These are phyloP conservation scores for Carposina sasakii DNA, from an alignment of 1,140 invertebrate genomes.

Conservation along the genomic window DNA sequence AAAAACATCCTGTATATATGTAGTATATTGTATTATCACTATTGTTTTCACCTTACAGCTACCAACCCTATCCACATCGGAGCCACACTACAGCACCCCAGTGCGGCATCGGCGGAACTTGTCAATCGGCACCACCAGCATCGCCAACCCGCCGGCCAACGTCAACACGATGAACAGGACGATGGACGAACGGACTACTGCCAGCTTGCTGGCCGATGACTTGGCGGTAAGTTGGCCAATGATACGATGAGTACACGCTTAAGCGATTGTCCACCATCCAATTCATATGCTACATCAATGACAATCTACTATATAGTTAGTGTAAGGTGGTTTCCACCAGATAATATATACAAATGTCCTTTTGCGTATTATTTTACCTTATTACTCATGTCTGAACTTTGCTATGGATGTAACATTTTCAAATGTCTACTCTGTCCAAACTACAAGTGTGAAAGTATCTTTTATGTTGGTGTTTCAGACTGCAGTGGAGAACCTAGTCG, in stretches of 20 bases:
- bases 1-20: too few relatives aligned
- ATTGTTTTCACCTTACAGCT: constrained; percentile 40
- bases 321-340: too few relatives aligned
- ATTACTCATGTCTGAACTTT: not conserved
- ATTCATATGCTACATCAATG: too few relatives aligned
- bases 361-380: constrained; percentile 8
- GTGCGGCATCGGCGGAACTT: constrained; percentile 75
- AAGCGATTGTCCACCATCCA: too few relatives aligned
- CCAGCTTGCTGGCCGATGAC: constrained; percentile 69
- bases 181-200: constrained; percentile 66
- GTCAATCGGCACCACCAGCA: constrained; percentile 69
- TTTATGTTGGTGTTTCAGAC: constrained; percentile 53
- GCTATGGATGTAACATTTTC: too few relatives aligned
- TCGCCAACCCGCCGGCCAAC: constrained; percentile 39
- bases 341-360: too few relatives aligned
- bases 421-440: too few relatives aligned
- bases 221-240: constrained; percentile 52
- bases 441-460: not conserved
- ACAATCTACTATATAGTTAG: too few relatives aligned
- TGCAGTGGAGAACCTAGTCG: constrained; percentile 69
- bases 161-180: constrained; percentile 59
- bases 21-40: too few relatives aligned
- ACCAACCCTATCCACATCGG: constrained; percentile 50
- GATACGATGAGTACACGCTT: too few relatives aligned
- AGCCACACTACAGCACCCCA: constrained; percentile 69